Evolutionary conservation across 2,888 invertebrate species (phyloP).

Genomic region (Meganola albula): DNA sequence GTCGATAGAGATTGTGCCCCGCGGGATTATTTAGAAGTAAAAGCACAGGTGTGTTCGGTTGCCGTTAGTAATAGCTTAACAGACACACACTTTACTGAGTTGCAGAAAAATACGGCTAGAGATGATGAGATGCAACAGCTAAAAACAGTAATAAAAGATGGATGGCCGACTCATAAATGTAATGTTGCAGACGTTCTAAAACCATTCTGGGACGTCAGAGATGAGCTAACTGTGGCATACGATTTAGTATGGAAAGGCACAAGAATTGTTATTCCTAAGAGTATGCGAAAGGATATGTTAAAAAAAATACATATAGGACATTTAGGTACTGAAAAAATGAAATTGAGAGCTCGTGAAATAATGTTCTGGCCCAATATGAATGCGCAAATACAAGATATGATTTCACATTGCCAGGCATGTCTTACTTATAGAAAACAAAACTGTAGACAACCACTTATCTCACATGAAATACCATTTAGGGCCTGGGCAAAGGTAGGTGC

Average conservation of each 20-base stretch:
- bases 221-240: conserved; percentile 10
- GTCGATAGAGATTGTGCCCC: background rate
- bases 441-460: background rate
- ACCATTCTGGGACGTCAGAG: conserved; percentile 9
- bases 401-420: conserved; percentile 18
- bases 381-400: conserved; percentile 13
- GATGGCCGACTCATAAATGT: conserved; percentile 2
- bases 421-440: conserved; percentile 9
- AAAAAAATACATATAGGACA: conserved; percentile 17
- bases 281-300: conserved; percentile 13
- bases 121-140: too few species aligned
- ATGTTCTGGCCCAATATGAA: conserved; percentile 23
- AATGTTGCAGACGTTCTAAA: conserved; percentile 2
- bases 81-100: conserved; percentile 12
- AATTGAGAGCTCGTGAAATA: conserved; percentile 16
- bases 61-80: conserved; percentile 6
- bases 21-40: background rate
- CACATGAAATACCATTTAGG: conserved; percentile 14
- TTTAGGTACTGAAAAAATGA: conserved; percentile 19
- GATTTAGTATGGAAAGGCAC: conserved; percentile 17
- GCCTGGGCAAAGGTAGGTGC: conserved; percentile 14
- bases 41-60: conserved; percentile 11
- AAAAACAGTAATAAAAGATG: conserved; percentile 1
- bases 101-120: conserved; percentile 10
- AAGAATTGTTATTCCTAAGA: conserved; percentile 17